phyloP scores from a whole-genome alignment of 2,888 invertebrate genomes.

The Lasioglossum marginatum region DNA sequence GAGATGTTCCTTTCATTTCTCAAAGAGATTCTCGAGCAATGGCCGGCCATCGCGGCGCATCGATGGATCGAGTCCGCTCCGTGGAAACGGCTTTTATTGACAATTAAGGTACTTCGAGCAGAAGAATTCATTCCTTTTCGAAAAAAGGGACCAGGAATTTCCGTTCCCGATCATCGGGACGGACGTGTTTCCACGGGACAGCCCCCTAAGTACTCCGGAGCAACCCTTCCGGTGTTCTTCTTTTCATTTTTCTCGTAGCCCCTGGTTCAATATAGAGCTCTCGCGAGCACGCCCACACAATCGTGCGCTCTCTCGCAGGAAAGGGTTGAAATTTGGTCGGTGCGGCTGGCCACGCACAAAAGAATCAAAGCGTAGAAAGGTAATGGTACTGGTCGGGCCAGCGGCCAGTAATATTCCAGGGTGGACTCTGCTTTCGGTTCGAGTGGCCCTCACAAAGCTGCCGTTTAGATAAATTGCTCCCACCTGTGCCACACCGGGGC shows the following conservation, averaged over 20 bases:
- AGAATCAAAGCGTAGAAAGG: conserved; percentile 72
- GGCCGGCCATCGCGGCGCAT: neutral
- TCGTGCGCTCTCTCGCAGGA: conserved; percentile 28
- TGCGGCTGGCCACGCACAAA: conserved; percentile 66
- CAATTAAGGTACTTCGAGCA: neutral
- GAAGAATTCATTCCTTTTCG: neutral
- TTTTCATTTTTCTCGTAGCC: conserved; percentile 25
- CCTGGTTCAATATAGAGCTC: conserved; percentile 36
- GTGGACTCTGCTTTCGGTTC: conserved; percentile 75
- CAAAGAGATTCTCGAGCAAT: neutral
- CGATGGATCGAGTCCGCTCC: neutral
- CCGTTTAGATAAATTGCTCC: conserved; percentile 78
- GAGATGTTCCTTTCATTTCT: neutral
- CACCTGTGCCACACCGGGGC: conserved; percentile 47
- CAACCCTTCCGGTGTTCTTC: conserved; percentile 12
- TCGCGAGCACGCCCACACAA: conserved; percentile 41
- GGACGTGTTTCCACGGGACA: neutral
- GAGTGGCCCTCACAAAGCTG: conserved; percentile 71
- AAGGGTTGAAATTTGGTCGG: conserved; percentile 48
- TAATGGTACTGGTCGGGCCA: conserved; percentile 63
- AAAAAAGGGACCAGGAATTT: neutral
- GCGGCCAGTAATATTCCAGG: conserved; percentile 76
- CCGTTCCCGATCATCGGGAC: neutral
- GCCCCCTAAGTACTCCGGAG: conserved; percentile 20
- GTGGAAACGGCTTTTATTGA: neutral